Conservation (phyloP, 2,797 vertebrate species). For the Brachymystax lenok region DNA sequence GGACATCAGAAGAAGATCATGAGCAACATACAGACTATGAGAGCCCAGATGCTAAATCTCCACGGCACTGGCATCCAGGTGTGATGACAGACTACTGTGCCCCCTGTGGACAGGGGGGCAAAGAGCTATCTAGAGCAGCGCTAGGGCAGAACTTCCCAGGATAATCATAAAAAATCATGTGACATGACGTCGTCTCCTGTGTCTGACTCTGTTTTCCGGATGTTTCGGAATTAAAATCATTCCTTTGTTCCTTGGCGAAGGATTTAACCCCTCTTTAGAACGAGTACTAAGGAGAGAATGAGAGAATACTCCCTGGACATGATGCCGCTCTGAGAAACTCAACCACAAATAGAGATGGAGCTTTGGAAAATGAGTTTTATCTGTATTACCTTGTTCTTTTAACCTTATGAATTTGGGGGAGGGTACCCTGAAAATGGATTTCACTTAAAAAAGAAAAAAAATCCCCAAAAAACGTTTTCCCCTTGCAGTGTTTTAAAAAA, state of each 20-base stretch:
- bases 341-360: constrained; percentile 64
- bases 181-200: constrained; percentile 44
- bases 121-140: constrained; percentile 77
- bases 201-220: constrained; percentile 60
- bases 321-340: constrained; percentile 60
- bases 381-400: constrained; percentile 53
- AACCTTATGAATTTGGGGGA: constrained; percentile 45
- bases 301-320: constrained; percentile 67
- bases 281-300: constrained; percentile 54
- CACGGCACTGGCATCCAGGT: constrained; percentile 97
- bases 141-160: constrained; percentile 57
- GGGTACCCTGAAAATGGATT: constrained; percentile 57
- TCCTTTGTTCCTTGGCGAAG: constrained; percentile 69
- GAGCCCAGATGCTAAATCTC: constrained; percentile 97
- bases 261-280: constrained; percentile 47
- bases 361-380: constrained; percentile 51
- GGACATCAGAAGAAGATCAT: constrained; percentile 99
- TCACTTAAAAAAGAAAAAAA: constrained; percentile 48
- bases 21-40: constrained; percentile 99
- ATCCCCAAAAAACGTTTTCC: constrained; percentile 30
- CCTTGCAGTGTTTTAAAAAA: constrained; percentile 48
- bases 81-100: constrained; percentile 82
- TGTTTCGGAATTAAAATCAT: constrained; percentile 61
- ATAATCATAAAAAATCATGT: constrained; percentile 40
- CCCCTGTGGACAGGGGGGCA: constrained; percentile 70